phyloP scores from a whole-genome alignment of 2,113 vertebrate genomes.

The Callochromis pleurospilus region DNA sequence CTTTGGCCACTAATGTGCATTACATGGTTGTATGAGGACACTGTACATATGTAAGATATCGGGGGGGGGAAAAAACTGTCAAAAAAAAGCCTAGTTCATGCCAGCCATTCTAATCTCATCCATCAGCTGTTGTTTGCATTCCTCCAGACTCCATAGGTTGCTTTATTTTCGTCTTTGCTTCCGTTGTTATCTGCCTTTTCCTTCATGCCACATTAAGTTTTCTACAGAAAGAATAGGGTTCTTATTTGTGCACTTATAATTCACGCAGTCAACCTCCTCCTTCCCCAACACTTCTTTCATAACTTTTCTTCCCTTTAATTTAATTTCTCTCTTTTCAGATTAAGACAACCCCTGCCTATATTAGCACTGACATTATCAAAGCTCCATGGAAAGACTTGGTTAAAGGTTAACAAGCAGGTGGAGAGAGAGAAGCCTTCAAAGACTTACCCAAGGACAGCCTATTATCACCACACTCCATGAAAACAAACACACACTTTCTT shows the following conservation, averaged over 20 bases:
- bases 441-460: not conserved
- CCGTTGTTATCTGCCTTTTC: not conserved
- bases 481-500: not conserved
- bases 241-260: not conserved
- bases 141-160: not conserved
- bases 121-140: not conserved
- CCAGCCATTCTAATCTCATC: not conserved
- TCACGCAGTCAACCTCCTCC: not conserved
- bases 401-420: constrained; percentile 43
- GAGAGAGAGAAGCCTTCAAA: not conserved
- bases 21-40: not conserved
- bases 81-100: not conserved
- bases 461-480: not conserved
- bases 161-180: not conserved
- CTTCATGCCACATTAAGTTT: not conserved
- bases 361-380: not conserved
- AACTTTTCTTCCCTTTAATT: not conserved
- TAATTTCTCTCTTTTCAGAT: not conserved
- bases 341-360: constrained; percentile 26
- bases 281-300: not conserved
- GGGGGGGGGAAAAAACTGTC: not conserved
- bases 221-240: not conserved
- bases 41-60: not conserved
- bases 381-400: constrained; percentile 1
- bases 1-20: not conserved